Conservation (phyloP, 2,113 vertebrate genomes). For the Stercorarius parasiticus region DNA sequence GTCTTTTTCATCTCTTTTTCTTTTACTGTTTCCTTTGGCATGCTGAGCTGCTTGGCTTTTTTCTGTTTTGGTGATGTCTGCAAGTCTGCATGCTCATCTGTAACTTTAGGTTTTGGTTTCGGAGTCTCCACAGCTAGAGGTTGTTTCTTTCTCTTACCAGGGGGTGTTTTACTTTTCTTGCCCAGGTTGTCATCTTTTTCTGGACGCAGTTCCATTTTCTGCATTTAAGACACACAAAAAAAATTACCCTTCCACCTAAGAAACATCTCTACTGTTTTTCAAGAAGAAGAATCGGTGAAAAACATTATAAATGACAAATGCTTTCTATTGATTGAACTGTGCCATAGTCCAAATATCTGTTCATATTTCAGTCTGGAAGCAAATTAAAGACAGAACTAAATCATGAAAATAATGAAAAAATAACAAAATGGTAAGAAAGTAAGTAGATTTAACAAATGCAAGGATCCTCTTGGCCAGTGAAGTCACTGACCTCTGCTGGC, state of each 20-base stretch:
- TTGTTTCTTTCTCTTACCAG: background rate
- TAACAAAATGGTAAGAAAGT: background rate
- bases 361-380: background rate
- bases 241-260: background rate
- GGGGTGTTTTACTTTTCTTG: background rate
- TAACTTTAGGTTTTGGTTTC: background rate
- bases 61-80: background rate
- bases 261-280: background rate
- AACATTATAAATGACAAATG: background rate
- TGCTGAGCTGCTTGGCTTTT: background rate
- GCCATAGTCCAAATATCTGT: background rate
- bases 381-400: background rate
- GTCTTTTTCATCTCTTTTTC: slow-evolving; percentile 59
- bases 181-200: background rate
- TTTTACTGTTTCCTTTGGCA: background rate
- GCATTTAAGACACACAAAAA: background rate
- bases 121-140: background rate
- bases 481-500: background rate
- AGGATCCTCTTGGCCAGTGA: background rate
- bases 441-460: background rate
- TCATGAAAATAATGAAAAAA: background rate
- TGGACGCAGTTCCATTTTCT: slow-evolving; percentile 2
- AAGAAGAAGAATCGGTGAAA: background rate
- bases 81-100: background rate
- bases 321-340: accelerated